Percentiles rank a stretch among this genome's conserved stretches.
phyloP scores from a whole-genome alignment of 2,113 vertebrate genomes.

The Pleuronectes platessa region DNA sequence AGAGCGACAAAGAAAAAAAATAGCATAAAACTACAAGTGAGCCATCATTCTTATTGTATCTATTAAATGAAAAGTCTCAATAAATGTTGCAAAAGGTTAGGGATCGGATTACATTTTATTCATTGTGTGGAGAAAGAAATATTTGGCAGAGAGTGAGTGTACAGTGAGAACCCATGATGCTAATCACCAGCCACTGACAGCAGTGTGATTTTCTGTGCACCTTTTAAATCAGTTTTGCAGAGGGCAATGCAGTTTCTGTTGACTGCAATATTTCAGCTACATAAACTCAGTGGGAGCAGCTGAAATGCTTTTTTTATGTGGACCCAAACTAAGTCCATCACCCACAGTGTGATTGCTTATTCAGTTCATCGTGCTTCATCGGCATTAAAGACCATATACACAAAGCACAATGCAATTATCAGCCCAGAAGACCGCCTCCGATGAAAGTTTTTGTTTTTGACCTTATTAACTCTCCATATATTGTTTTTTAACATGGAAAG shows the following conservation, averaged over 20 bases:
- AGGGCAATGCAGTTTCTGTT: no score
- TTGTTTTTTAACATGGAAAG: no score
- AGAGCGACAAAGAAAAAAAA: neutral
- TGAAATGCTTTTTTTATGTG: neutral
- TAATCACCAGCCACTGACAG: constrained; percentile 6
- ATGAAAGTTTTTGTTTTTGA: neutral
- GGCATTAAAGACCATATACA: neutral
- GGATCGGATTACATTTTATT: neutral
- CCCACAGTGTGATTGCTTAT: neutral
- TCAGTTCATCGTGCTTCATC: neutral
- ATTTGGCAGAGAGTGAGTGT: neutral
- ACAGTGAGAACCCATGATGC: neutral
- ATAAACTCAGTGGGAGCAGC: neutral
- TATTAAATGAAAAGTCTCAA: neutral
- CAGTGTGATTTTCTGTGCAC: constrained; percentile 8
- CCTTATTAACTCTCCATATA: no score
- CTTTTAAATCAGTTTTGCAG: neutral
- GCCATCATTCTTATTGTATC: neutral
- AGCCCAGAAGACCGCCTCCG: neutral
- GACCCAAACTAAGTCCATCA: neutral
- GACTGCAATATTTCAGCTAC: no score
- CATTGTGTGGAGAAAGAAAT: neutral
- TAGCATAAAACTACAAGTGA: neutral
- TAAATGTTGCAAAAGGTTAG: neutral
- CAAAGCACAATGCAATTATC: neutral